phyloP scores from a whole-genome alignment of 1,140 invertebrate species.

The Sarcophaga peregrina region DNA sequence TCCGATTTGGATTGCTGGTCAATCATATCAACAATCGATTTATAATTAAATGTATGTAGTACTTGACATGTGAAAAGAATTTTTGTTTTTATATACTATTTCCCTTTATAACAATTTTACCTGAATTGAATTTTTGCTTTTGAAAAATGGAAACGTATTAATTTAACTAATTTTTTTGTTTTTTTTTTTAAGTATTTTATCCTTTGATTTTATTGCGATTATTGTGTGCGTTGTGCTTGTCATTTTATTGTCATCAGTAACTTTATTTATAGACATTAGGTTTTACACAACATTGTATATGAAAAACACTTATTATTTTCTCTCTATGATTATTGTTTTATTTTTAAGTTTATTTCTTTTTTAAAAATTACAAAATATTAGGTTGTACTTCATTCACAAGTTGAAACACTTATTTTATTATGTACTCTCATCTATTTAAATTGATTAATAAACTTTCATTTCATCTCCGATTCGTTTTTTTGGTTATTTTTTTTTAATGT shows the following conservation, averaged over 20 bases:
- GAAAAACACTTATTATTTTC: not conserved
- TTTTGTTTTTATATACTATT: conserved; percentile 1
- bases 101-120: not conserved
- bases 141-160: not conserved
- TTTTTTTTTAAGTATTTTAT: conserved; percentile 1
- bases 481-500: no score
- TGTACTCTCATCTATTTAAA: not conserved
- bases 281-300: not conserved
- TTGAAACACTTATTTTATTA: not conserved
- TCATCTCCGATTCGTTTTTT: no score
- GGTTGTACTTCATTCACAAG: not conserved
- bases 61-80: not conserved
- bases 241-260: not conserved
- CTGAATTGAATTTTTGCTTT: not conserved
- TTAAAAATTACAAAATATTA: not conserved
- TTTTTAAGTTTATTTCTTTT: not conserved
- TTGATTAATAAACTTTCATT: no score
- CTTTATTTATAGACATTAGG: not conserved
- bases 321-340: not conserved
- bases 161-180: not conserved
- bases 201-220: conserved; percentile 16
- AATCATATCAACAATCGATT: conserved; percentile 45
- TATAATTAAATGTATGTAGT: conserved; percentile 38
- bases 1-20: conserved; percentile 45
- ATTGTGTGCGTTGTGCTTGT: not conserved